These are phyloP conservation scores for Argyresthia goedartella DNA, from an alignment of 2,888 invertebrate genomes.

Conservation along the genomic window DNA sequence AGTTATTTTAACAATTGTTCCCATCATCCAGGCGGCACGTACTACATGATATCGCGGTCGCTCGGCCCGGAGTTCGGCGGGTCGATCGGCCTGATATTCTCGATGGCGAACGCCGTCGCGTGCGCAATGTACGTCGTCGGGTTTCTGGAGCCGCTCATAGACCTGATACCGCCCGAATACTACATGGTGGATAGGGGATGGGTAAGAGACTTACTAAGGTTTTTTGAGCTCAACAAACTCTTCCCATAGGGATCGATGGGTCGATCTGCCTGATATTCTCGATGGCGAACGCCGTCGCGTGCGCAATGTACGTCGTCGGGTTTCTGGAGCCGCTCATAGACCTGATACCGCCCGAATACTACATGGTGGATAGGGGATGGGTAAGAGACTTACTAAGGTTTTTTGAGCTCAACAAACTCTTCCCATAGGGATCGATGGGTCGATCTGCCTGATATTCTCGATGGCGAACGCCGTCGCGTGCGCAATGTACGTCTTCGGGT, in stretches of 20 bases:
- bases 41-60: slow-evolving; percentile 98
- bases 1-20: too few relatives aligned
- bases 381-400: slow-evolving; percentile 27
- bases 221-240: too few relatives aligned
- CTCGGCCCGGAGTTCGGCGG: slow-evolving; percentile 98
- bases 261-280: slow-evolving; percentile 97
- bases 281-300: slow-evolving; percentile 95
- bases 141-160: slow-evolving; percentile 91
- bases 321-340: slow-evolving; percentile 92
- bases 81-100: slow-evolving; percentile 95
- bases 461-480: slow-evolving; percentile 97
- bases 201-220: slow-evolving; percentile 31
- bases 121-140: slow-evolving; percentile 99
- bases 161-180: slow-evolving; percentile 70
- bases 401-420: too few relatives aligned
- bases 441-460: slow-evolving; percentile 96
- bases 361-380: slow-evolving; percentile 58
- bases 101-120: slow-evolving; percentile 96
- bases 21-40: slow-evolving; percentile 86
- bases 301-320: slow-evolving; percentile 98
- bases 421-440: slow-evolving; percentile 96
- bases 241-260: slow-evolving; percentile 84
- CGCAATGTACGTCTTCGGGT: slow-evolving; percentile 98
- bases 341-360: slow-evolving; percentile 68
- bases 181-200: slow-evolving; percentile 57